Percentiles rank a stretch among this genome's conserved stretches.
These are phyloP conservation scores for Indicator maculatus DNA, from an alignment of 2,113 vertebrate species.

Conservation along the genomic window DNA sequence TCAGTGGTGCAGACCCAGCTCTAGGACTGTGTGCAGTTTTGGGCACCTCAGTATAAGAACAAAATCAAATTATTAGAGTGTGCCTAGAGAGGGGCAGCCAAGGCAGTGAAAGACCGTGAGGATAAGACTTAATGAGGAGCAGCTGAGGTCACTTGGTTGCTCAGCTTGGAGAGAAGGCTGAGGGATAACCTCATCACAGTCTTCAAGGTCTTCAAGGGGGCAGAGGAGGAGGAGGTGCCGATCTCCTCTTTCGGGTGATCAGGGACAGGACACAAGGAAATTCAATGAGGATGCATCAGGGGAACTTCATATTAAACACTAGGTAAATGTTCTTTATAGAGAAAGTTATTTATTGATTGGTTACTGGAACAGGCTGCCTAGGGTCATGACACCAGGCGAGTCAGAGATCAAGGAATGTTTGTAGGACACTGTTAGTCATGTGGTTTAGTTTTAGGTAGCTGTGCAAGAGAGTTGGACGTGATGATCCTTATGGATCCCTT, in stretches of 20 bases:
- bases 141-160: neutral
- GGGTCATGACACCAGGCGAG: neutral
- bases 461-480: neutral
- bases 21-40: neutral
- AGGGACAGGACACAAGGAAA: fast-evolving
- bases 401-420: neutral
- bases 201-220: neutral
- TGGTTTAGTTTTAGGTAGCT: neutral
- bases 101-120: too few relatives aligned
- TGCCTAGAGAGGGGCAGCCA: neutral
- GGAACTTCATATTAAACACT: neutral
- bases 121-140: neutral
- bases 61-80: neutral
- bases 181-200: neutral
- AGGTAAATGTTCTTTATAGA: neutral
- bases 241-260: neutral
- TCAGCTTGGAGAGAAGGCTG: neutral
- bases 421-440: neutral
- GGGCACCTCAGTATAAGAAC: neutral
- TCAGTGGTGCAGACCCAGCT: neutral
- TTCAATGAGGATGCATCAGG: neutral
- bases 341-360: fast-evolving
- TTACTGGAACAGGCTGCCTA: neutral
- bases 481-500: neutral
- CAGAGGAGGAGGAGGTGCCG: neutral